Conservation (phyloP, 2,113 vertebrate genomes). For the Salvelinus alpinus region DNA sequence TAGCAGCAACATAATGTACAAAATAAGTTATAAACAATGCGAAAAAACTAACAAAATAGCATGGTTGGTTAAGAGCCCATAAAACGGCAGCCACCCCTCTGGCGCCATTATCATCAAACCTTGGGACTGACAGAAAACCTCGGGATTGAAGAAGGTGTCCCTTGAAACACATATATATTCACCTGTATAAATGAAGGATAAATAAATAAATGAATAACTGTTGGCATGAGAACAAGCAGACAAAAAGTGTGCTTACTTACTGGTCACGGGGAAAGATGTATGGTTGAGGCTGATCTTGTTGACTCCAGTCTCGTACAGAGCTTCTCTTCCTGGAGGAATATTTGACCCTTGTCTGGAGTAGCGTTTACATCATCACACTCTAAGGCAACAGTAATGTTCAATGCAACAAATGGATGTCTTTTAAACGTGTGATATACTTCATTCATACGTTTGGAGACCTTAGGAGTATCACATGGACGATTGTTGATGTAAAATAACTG, state of each 20-base stretch:
- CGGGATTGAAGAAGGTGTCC: too few relatives aligned
- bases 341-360: slow-evolving; percentile 95
- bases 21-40: too few relatives aligned
- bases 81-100: too few relatives aligned
- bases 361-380: slow-evolving; percentile 95
- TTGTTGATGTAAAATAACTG: slow-evolving; percentile 96
- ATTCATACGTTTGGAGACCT: slow-evolving; percentile 92
- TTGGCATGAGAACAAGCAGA: too few relatives aligned
- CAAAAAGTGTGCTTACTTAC: slow-evolving; percentile 64
- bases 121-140: too few relatives aligned
- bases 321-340: slow-evolving; percentile 95
- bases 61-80: too few relatives aligned
- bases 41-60: too few relatives aligned
- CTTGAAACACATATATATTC: too few relatives aligned
- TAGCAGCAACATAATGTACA: too few relatives aligned
- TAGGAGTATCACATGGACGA: slow-evolving; percentile 90
- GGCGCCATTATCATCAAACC: too few relatives aligned
- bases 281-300: slow-evolving; percentile 84
- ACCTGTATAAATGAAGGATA: too few relatives aligned
- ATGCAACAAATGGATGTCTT: slow-evolving; percentile 90
- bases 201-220: too few relatives aligned
- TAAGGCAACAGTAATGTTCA: slow-evolving; percentile 90
- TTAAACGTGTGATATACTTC: slow-evolving; percentile 95
- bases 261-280: slow-evolving; percentile 63
- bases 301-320: slow-evolving; percentile 85